A percentile compares a stretch with the other conserved stretches of the same genome.
Evolutionary conservation across 2,797 vertebrate genomes (phyloP).

Genomic region (Muraenolepis orangiensis): DNA sequence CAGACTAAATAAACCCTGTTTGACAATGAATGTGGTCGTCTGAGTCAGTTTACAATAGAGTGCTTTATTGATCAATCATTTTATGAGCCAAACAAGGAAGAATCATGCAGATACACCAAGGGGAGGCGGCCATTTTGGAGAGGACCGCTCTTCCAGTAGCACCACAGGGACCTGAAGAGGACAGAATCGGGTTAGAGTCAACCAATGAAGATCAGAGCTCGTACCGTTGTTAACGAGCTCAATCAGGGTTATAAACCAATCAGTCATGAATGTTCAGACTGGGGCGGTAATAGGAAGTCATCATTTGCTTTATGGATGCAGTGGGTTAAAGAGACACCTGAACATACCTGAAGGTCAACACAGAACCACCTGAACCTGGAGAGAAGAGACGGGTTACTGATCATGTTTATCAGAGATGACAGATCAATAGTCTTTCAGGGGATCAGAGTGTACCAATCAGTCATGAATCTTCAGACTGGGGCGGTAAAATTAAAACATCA

Average conservation of each 20-base stretch:
- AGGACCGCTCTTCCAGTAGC: neutral
- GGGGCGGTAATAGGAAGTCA: conserved; percentile 52
- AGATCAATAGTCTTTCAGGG: neutral
- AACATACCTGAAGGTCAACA: neutral
- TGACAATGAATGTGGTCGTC: too few species aligned
- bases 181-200: neutral
- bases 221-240: neutral
- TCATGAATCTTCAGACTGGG: conserved; percentile 75
- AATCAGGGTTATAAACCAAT: conserved; percentile 52
- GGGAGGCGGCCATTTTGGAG: neutral
- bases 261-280: conserved; percentile 59
- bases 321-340: neutral
- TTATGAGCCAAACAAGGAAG: too few species aligned
- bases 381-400: neutral
- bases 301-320: conserved; percentile 29
- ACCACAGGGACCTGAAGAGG: neutral
- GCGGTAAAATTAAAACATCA: conserved; percentile 48
- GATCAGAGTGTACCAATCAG: conserved; percentile 60
- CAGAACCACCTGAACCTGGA: neutral
- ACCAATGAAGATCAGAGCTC: neutral
- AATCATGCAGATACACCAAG: too few species aligned
- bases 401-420: neutral
- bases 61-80: too few species aligned
- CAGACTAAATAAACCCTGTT: too few species aligned
- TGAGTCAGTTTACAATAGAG: too few species aligned